These are phyloP conservation scores for Proterorhinus semilunaris DNA, from an alignment of 2,113 vertebrate genomes.

Conservation along the genomic window DNA sequence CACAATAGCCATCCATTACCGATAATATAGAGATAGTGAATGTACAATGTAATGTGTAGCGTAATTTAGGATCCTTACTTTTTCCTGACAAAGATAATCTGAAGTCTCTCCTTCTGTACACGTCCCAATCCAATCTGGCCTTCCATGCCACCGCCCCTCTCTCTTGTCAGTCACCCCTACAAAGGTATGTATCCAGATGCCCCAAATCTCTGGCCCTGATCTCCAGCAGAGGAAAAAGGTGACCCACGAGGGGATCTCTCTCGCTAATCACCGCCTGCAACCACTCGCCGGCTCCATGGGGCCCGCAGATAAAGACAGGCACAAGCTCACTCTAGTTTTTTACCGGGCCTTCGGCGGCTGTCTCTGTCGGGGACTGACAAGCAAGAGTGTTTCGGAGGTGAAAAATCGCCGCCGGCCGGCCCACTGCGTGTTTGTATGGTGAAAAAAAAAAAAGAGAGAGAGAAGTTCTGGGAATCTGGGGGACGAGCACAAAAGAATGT, in stretches of 20 bases:
- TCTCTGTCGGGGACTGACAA: conserved; percentile 65
- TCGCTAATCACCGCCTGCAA: conserved; percentile 73
- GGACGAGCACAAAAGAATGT: conserved; percentile 54
- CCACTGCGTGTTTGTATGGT: conserved; percentile 35
- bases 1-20: too few species aligned
- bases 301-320: conserved; percentile 70
- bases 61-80: neutral
- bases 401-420: conserved; percentile 60
- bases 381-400: conserved; percentile 60
- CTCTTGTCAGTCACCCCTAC: conserved; percentile 66
- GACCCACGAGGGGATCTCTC: conserved; percentile 65
- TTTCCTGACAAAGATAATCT: neutral
- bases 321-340: conserved; percentile 67
- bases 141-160: conserved; percentile 47
- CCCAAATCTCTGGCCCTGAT: conserved; percentile 69
- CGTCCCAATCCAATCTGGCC: conserved; percentile 28
- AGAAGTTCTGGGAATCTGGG: conserved; percentile 35
- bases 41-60: neutral
- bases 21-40: too few species aligned
- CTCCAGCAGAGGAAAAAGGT: conserved; percentile 59
- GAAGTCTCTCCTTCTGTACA: conserved; percentile 24
- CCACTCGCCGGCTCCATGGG: conserved; percentile 62
- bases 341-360: conserved; percentile 58
- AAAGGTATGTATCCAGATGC: conserved; percentile 59
- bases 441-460: conserved; percentile 25